These are phyloP conservation scores for Corythornis cristatus DNA, from an alignment of 2,113 vertebrate species.

Conservation along the genomic window DNA sequence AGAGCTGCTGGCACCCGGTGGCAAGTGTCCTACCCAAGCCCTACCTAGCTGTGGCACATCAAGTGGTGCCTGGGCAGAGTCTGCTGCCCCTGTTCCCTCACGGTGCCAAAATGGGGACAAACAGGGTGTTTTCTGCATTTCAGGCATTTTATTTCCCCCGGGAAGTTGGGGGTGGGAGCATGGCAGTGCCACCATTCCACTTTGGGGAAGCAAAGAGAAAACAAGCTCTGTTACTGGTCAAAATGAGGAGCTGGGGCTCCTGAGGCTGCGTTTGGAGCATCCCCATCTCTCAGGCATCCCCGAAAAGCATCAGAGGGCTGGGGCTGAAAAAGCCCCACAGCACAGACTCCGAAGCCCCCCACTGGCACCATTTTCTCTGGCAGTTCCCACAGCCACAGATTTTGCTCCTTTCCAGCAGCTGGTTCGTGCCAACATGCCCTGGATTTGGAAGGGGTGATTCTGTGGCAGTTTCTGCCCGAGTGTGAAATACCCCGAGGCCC, in stretches of 20 bases:
- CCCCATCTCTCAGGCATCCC: not conserved
- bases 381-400: not conserved
- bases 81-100: accelerated
- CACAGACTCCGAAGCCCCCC: not conserved
- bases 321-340: not conserved
- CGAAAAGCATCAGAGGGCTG: not conserved
- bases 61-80: accelerated
- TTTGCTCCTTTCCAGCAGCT: not conserved
- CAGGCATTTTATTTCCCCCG: accelerated
- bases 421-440: accelerated
- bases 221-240: accelerated
- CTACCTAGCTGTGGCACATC: accelerated
- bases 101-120: not conserved
- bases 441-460: not conserved
- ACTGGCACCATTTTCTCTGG: not conserved
- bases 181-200: not conserved
- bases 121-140: accelerated
- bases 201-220: not conserved
- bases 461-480: not conserved
- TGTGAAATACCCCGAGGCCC: not conserved
- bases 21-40: no score
- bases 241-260: not conserved
- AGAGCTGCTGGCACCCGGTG: no score
- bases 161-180: accelerated
- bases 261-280: not conserved